Percentiles rank a stretch among this genome's conserved stretches.
Evolutionary conservation across 2,888 invertebrate species (phyloP).

Genomic region (Melikaiella ostensackeni): DNA sequence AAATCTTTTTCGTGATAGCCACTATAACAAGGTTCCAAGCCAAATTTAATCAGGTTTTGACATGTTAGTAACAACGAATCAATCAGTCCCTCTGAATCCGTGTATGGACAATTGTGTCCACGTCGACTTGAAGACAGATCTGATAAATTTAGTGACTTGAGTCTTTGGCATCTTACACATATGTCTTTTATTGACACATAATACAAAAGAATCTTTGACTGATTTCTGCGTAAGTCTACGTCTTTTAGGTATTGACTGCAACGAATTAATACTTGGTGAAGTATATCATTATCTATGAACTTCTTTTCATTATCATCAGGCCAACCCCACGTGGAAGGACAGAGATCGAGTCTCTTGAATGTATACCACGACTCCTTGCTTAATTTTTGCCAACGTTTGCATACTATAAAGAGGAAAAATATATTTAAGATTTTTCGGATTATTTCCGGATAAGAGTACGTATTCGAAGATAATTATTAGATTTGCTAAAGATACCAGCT

Average conservation of each 20-base stretch:
- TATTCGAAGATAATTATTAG: no score
- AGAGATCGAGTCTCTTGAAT: slow-evolving; percentile 24
- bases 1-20: slow-evolving; percentile 11
- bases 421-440: neutral
- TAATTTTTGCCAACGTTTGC: slow-evolving; percentile 22
- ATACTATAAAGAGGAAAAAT: slow-evolving; percentile 3
- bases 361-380: slow-evolving; percentile 27
- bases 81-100: slow-evolving; percentile 7
- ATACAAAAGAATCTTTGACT: neutral
- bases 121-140: slow-evolving; percentile 2
- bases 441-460: neutral
- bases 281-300: slow-evolving; percentile 13
- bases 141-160: slow-evolving; percentile 17
- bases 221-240: neutral
- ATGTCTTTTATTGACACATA: slow-evolving; percentile 20
- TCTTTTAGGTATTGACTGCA: slow-evolving; percentile 18
- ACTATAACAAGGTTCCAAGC: slow-evolving; percentile 13
- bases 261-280: slow-evolving; percentile 13
- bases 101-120: neutral
- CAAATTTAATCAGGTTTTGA: slow-evolving; percentile 23
- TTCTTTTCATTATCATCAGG: neutral
- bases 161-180: slow-evolving; percentile 16
- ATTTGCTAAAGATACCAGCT: neutral
- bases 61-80: slow-evolving; percentile 2
- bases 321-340: slow-evolving; percentile 33